phyloP scores from a whole-genome alignment of 2,113 vertebrate genomes.

The Eolophus roseicapilla region DNA sequence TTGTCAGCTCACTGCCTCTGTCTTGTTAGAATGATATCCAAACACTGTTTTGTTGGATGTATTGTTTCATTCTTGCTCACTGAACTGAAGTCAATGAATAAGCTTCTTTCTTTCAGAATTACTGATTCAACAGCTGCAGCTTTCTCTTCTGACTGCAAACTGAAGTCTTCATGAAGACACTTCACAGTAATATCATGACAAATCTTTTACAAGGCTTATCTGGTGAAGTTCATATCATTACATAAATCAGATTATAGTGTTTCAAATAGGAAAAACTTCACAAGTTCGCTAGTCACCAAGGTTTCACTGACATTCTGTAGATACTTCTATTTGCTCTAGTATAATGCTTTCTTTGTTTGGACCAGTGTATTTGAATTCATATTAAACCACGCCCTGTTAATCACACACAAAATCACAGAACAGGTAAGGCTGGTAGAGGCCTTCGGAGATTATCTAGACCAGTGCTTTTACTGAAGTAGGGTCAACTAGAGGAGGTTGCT shows the following conservation, averaged over 20 bases:
- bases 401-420: background rate
- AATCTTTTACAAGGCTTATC: background rate
- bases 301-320: background rate
- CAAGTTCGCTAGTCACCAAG: accelerated
- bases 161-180: background rate
- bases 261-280: background rate
- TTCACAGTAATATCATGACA: background rate
- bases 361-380: background rate
- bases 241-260: background rate
- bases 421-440: background rate
- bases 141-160: background rate
- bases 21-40: background rate
- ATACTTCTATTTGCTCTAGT: background rate
- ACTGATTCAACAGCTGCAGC: background rate
- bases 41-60: background rate
- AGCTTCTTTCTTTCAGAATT: background rate
- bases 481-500: background rate
- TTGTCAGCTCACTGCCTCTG: background rate
- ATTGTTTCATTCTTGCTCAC: background rate
- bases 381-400: background rate
- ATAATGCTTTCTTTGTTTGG: background rate
- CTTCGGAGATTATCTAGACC: accelerated
- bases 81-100: background rate
- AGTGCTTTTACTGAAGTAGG: background rate
- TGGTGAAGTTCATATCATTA: background rate